These are phyloP conservation scores for Agriotes lineatus DNA, from an alignment of 2,888 invertebrate species.

Conservation along the genomic window DNA sequence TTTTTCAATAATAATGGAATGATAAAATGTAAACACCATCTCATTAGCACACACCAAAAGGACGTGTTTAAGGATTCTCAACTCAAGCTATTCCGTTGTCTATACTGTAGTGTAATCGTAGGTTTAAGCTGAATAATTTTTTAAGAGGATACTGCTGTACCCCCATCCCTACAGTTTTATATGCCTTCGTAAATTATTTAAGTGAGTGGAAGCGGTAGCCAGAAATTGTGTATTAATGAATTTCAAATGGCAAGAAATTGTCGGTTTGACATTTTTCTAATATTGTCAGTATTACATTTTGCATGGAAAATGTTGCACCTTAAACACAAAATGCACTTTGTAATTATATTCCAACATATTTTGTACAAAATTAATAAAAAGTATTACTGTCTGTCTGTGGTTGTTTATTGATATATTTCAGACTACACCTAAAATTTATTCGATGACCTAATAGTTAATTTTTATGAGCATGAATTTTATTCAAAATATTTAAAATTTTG, in stretches of 20 bases:
- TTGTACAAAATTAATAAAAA: conserved; percentile 58
- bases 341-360: conserved; percentile 57
- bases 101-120: neutral
- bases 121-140: neutral
- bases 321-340: conserved; percentile 58
- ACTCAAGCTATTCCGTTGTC: neutral
- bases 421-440: neutral
- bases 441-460: no score
- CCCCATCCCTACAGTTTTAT: conserved; percentile 49
- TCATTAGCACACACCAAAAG: no score
- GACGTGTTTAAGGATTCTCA: no score
- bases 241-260: conserved; percentile 29
- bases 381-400: conserved; percentile 30
- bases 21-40: no score
- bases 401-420: no score
- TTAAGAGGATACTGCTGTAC: conserved; percentile 31
- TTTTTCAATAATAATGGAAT: no score
- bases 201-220: conserved; percentile 27
- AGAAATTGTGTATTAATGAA: conserved; percentile 33
- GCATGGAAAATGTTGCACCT: conserved; percentile 56
- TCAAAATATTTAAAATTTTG: no score
- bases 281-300: conserved; percentile 45
- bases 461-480: no score
- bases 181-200: conserved; percentile 45
- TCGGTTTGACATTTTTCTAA: conserved; percentile 38